Evolutionary conservation across 2,113 vertebrate species (phyloP), one percentile per base, ranked within the genome.

Genomic region (Motacilla tschutschensis): DNA sequence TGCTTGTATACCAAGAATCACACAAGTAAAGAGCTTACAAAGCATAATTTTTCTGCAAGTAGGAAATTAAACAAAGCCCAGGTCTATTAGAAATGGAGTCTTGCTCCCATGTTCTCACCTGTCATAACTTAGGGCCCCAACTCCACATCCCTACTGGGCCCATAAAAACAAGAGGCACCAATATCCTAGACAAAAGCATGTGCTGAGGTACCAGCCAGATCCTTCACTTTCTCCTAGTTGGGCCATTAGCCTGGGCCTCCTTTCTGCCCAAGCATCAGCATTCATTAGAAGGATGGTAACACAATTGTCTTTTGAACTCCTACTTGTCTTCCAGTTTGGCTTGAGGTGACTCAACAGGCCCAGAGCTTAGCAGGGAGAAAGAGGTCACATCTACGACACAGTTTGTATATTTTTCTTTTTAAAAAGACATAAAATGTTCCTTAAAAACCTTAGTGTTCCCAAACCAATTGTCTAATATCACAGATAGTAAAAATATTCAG

Each of bases 51-150:
- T 48, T 77, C 25, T 51, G 1, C 22, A 57, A 70, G 47, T 3
- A 70, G 29, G 33, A 80, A 86, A 58, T 29, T 19, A 83, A 62
- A 66, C 3, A 1, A 80, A 70, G 28, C 9, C 31, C 7, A 35
- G 7, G 3, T 38, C 22, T 29, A 12, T 53, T 70, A 70, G 2
- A 62, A 64, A 31, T 13, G 10, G 31, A 67, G 25, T 44, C 51
- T 58, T 53, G 5, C 11, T 38, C 20, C 5, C 29, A 77, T 28
- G 12, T 7, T 62, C 22, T 73, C 1, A 0, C 5, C 9, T 3
- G 2, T 22, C 33, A 36, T 35, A 70, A 44, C n/a, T n/a, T n/a
- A n/a, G 1, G 64, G 13, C n/a, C 17, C 19, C 26, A 69, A 11
- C 14, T 54, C 38, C 31, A 8, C 18, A 38, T 28, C 26, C 12